These are phyloP conservation scores for Myrmecophaga tridactyla DNA, from an alignment of 2,113 vertebrate genomes.

Conservation along the genomic window DNA sequence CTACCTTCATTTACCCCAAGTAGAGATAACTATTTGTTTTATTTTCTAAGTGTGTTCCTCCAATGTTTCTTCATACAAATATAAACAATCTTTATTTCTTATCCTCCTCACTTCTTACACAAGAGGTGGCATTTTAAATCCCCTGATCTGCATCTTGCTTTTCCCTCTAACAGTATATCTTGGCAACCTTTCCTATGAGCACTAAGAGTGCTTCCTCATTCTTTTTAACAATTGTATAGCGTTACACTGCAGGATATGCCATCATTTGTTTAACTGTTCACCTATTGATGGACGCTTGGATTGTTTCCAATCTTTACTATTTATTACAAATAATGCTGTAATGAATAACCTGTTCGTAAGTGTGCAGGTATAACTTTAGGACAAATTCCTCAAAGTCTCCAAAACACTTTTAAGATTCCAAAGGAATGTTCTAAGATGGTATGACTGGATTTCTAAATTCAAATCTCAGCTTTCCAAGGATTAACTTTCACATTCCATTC, in stretches of 20 bases:
- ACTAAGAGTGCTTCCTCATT: slow-evolving; percentile 13
- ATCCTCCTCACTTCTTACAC: not conserved
- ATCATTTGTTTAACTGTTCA: slow-evolving; percentile 22
- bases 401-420: slow-evolving; percentile 45
- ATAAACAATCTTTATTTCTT: slow-evolving; percentile 29
- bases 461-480: slow-evolving; percentile 42
- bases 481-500: slow-evolving; percentile 41
- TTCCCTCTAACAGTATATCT: not conserved
- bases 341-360: slow-evolving; percentile 3
- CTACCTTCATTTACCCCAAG: not conserved
- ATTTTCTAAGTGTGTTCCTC: not conserved
- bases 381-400: slow-evolving; percentile 39
- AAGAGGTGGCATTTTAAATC: not conserved
- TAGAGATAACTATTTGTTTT: not conserved
- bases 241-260: not conserved
- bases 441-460: slow-evolving; percentile 29
- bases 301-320: slow-evolving; percentile 27
- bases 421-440: slow-evolving; percentile 44
- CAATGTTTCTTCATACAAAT: slow-evolving; percentile 7
- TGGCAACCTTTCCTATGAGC: not conserved
- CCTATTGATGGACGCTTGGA: not conserved
- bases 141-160: not conserved
- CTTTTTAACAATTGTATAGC: not conserved
- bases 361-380: slow-evolving; percentile 36
- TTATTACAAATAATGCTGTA: slow-evolving; percentile 36